phyloP scores from a whole-genome alignment of 2,888 invertebrate genomes.

The Mythimna lalbum region DNA sequence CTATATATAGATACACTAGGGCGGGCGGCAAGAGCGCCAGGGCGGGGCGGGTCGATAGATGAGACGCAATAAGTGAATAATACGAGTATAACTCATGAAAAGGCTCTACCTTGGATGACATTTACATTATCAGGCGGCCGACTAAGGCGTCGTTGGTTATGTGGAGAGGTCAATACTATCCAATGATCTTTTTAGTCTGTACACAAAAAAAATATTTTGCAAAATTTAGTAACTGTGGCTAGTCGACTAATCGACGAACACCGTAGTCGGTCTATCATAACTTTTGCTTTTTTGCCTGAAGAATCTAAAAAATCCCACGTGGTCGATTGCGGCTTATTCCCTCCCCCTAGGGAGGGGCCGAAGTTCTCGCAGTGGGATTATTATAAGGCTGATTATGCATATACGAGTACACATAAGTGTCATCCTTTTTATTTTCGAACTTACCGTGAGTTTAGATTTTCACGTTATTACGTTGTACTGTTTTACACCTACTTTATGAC shows the following conservation, averaged over 20 bases:
- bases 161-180: neutral
- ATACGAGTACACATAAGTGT: no score
- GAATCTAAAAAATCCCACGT: no score
- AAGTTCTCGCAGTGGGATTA: no score
- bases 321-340: no score
- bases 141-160: neutral
- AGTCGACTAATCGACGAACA: neutral
- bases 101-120: constrained; percentile 2
- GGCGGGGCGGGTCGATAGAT: constrained; percentile 48
- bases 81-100: constrained; percentile 21
- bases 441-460: neutral
- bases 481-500: neutral
- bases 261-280: neutral
- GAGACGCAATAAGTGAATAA: constrained; percentile 49
- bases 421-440: no score
- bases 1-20: constrained; percentile 12
- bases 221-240: no score
- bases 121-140: constrained; percentile 1
- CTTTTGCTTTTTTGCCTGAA: neutral
- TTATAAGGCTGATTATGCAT: no score
- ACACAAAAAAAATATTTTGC: no score
- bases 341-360: no score
- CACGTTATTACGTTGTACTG: neutral
- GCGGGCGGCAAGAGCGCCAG: constrained; percentile 26
- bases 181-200: no score